phyloP scores from a whole-genome alignment of 2,113 vertebrate species.

The Nycticorax nycticorax region DNA sequence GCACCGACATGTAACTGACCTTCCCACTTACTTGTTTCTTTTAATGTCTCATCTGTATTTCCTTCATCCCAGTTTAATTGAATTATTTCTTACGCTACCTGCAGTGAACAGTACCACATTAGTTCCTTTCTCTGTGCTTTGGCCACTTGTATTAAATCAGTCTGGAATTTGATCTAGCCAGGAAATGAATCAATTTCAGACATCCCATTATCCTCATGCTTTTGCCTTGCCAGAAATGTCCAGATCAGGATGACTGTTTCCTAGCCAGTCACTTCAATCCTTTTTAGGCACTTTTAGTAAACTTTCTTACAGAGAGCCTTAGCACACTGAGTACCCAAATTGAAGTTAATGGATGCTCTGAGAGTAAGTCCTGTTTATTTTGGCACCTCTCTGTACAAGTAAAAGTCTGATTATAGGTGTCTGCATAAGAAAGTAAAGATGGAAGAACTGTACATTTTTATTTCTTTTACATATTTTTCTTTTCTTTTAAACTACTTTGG shows the following conservation, averaged over 20 bases:
- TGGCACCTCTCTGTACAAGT: neutral
- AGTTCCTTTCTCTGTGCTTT: neutral
- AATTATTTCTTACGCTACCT: neutral
- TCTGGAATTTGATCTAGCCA: constrained; percentile 31
- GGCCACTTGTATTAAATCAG: constrained; percentile 3
- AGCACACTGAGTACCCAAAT: neutral
- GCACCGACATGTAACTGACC: neutral
- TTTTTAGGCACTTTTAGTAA: constrained; percentile 23
- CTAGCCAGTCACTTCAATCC: neutral
- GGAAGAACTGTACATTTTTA: neutral
- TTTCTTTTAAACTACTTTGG: neutral
- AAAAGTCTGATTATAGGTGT: constrained; percentile 10
- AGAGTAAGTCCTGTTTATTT: constrained; percentile 26
- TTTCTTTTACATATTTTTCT: neutral
- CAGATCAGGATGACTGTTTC: neutral
- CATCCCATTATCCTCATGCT: neutral
- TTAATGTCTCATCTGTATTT: neutral
- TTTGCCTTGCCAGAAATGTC: constrained; percentile 1
- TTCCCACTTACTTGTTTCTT: neutral
- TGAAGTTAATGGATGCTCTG: constrained; percentile 22
- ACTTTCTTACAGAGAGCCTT: neutral
- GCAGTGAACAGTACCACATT: neutral
- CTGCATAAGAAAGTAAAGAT: neutral
- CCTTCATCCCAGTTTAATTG: neutral
- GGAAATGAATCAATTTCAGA: constrained; percentile 45